Evolutionary conservation across 1,140 invertebrate species (phyloP), one percentile per base, ranked within the genome.

Genomic region (Drosophila trapezifrons): DNA sequence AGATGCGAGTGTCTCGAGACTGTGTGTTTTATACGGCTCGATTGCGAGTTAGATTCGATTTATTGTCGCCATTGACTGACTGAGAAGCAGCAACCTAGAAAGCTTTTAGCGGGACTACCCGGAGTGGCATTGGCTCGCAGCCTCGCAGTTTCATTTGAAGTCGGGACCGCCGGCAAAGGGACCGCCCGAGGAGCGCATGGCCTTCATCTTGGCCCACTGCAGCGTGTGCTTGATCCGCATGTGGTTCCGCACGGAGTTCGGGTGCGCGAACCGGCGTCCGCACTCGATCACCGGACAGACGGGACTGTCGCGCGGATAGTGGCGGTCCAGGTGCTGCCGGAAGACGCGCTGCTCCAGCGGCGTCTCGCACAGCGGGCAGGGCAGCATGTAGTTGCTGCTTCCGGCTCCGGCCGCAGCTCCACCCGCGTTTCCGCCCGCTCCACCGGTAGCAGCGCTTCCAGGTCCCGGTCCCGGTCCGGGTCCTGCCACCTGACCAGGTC

Each of bases 191-290:
- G 96, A 96, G 77, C 96, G 95, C 65, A 96, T 94, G 38, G 95
- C 95, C 92, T 96, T 96, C 94, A 96, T 97, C 83, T 95, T 94
- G 77, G 95, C 95, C 96, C 96, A 96, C 83, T 96, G 95, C 65
- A 94, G 92, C 1, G 95, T 94, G 92, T 96, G 96, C 92, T 96
- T 97, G 69, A 95, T 94, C 67, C 96, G 93, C 96, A 97, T 96
- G 92, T 97, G 96, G 92, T 97, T 97, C 70, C 96, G 94, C 35
- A 96, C 96, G 40, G 95, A 96, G 92, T 96, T 97, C 7, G 96
- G 96, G 92, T 97, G 96, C 40, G 95, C 94, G 92, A 96, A 96
- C 62, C 94, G 94, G 72, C 96, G 94, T 38, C 95, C 94, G 90
- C 96, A 97, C 51, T 94, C 93, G 22, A 94, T 92, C 37, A 97